Conservation (phyloP, 2,797 vertebrate genomes). For the Phalloptychus januarius region DNA sequence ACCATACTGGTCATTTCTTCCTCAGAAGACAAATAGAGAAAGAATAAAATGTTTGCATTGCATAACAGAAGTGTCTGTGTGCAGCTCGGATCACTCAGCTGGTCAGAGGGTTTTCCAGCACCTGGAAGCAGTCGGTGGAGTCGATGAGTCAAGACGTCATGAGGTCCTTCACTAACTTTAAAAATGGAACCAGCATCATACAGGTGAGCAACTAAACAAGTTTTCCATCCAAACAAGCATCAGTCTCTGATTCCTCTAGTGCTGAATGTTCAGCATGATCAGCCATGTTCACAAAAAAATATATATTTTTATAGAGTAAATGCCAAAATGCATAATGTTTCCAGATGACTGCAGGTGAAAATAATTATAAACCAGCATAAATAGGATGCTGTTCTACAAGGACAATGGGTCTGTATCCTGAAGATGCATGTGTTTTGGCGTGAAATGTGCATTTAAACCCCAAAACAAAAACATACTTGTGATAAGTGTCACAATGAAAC, state of each 20-base stretch:
- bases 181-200: conserved; percentile 93
- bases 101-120: conserved; percentile 86
- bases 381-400: neutral
- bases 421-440: neutral
- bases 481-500: neutral
- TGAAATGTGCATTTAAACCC: neutral
- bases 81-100: conserved; percentile 88
- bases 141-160: conserved; percentile 92
- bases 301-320: neutral
- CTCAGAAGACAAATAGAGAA: neutral
- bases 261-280: neutral
- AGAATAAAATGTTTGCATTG: neutral
- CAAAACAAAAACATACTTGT: neutral
- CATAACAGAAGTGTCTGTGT: neutral
- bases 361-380: neutral
- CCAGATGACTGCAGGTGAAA: neutral
- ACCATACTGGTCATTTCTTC: neutral
- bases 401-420: neutral
- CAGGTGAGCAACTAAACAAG: conserved; percentile 76
- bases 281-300: neutral
- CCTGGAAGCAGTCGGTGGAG: conserved; percentile 92
- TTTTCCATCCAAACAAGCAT: neutral
- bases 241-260: neutral
- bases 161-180: conserved; percentile 95
- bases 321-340: neutral